Percentiles rank a stretch among this genome's conserved stretches.
Evolutionary conservation across 2,888 invertebrate species (phyloP).

Genomic region (Psylliodes chrysocephalus): DNA sequence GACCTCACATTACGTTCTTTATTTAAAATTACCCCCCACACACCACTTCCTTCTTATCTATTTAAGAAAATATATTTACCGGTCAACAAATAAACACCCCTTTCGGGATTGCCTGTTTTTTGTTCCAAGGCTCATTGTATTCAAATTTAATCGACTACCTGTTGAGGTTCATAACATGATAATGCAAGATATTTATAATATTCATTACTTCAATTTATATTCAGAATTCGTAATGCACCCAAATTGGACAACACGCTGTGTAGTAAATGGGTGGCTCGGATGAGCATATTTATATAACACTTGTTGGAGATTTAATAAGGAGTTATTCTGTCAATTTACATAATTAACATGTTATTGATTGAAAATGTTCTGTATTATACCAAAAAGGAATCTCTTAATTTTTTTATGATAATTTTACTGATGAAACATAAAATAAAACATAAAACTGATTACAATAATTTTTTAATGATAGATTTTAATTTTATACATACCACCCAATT

Average conservation of each 20-base stretch:
- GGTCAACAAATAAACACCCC: conserved; percentile 24
- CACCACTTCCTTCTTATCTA: neutral
- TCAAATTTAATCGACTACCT: conserved; percentile 34
- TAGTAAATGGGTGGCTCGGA: conserved; percentile 2
- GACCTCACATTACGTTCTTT: neutral
- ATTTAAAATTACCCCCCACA: conserved; percentile 3
- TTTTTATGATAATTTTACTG: no score
- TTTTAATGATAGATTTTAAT: no score
- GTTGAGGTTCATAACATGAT: conserved; percentile 27
- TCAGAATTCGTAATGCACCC: conserved; percentile 29
- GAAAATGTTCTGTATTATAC: no score
- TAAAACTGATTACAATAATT: no score
- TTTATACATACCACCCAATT: no score
- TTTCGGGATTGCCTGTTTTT: conserved; percentile 4
- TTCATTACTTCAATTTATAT: conserved; percentile 36
- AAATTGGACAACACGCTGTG: conserved; percentile 31
- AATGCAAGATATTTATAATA: conserved; percentile 31
- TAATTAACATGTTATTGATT: no score
- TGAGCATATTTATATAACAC: neutral
- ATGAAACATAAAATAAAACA: no score
- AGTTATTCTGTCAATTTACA: neutral
- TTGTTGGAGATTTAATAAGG: neutral
- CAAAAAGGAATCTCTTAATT: no score
- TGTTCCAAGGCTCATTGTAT: conserved; percentile 29
- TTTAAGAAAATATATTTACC: neutral